These are phyloP conservation scores for Chaetoderma sp. DNA, from an alignment of 2,888 invertebrate genomes.

Conservation along the genomic window DNA sequence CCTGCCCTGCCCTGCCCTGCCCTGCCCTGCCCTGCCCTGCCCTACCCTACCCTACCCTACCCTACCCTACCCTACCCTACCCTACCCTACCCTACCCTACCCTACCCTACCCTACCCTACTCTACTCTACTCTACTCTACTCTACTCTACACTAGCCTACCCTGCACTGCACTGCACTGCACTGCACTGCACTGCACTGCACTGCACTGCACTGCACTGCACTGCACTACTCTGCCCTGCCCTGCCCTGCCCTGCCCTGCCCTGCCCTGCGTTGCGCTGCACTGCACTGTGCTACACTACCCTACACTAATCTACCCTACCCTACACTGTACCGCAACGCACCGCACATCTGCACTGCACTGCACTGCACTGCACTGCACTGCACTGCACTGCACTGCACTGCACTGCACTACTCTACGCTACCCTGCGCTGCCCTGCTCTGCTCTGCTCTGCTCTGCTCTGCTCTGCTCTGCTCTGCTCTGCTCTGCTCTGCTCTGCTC, in stretches of 20 bases:
- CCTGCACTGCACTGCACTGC: constrained; percentile 15
- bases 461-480: not conserved
- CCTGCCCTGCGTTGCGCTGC: constrained; percentile 8
- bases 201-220: constrained; percentile 15
- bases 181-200: constrained; percentile 15
- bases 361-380: constrained; percentile 16
- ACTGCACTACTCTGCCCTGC: constrained; percentile 5
- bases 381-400: constrained; percentile 13
- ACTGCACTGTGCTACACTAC: constrained; percentile 9
- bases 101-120: constrained; percentile 19
- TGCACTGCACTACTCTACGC: constrained; percentile 5
- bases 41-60: constrained; percentile 12
- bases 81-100: constrained; percentile 21
- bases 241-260: constrained; percentile 15
- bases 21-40: too few relatives aligned
- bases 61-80: constrained; percentile 1
- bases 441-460: constrained; percentile 10
- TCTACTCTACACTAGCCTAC: too few relatives aligned
- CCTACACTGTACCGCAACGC: constrained; percentile 10
- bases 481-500: constrained; percentile 16
- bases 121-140: constrained; percentile 19
- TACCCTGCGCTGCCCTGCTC: not conserved
- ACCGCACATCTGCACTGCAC: constrained; percentile 6
- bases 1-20: too few relatives aligned
- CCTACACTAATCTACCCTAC: constrained; percentile 12